Evolutionary conservation across 2,797 vertebrate genomes (phyloP), one percentile per base, ranked within the genome.

Genomic region (Epinephelus coioides): DNA sequence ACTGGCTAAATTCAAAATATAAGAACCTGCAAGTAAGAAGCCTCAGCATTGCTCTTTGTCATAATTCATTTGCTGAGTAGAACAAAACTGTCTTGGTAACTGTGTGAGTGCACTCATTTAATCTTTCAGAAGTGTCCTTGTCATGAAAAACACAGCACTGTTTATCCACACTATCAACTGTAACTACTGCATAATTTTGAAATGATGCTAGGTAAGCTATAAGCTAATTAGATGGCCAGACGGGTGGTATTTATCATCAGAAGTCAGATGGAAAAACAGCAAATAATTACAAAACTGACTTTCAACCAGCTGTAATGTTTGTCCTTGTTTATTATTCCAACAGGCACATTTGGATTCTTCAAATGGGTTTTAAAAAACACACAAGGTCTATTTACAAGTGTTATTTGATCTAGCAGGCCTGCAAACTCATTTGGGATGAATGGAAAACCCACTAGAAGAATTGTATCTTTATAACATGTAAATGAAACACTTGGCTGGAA

Each of bases 111-210:
- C 5, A 27, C 13, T 34, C 25, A 51, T 61, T 61, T 51, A 10
- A 30, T 70, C 4, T 23, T 17, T 59, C 27, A 59, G 11, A 43
- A 43, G 9, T 43, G 40, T 30, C 18, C 15, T 43, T 34, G 17
- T 57, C 27, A 61, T 7, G 60, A 44, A 62, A 65, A 56, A 34
- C 55, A 60, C 55, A 60, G 38, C 18, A 50, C 46, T 50, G 25
- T 50, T 66, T 49, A 47, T 19, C 23, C 23, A 47, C 44, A 47
- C 23, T 11, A 7, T 18, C 47, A 43, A 43, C 40, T 43, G 40
- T 2, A 34, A 50, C 27, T 34, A 10, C 27, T 34, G 27, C 27
- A 34, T 50, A 5, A 19, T 51, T 65, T 30, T 1, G 47, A 30
- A 64, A 19, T 27, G 46, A 27, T 27, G 27, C 17, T 12, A 34